Evolutionary conservation across 2,113 vertebrate species (phyloP), one percentile per base, ranked within the genome.

Genomic region (Paramormyrops kingsleyae): DNA sequence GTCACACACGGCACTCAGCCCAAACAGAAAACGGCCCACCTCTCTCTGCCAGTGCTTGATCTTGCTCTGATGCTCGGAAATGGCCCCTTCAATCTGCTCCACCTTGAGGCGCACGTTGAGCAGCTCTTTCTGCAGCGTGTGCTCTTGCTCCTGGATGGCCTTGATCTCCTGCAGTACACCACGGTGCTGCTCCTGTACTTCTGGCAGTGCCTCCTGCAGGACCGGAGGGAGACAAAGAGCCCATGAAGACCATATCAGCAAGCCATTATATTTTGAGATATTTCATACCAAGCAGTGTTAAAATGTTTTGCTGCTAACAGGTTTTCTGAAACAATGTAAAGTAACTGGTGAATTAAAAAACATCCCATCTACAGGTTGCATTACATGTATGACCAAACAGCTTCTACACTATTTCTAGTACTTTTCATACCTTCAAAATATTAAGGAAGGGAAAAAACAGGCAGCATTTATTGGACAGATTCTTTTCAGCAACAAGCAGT

Each of bases 11-110:
- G 4, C 24, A 47, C 44, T 10, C 15, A 44, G 39, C 35, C 77
- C 13, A 39, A 44, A n/a, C 77, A n/a, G 74, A 6, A 17, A 24
- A 4, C 2, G 4, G 6, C 94, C 77, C 92, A 98, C 99, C 98
- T 99, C 97, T 93, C 97, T 99, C 56, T 98, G 97, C 97, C 98
- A 99, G 90, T 99, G 95, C 93, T 97, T 98, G 77, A 99, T 94
- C 94, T 99, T 99, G 62, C 94, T 95, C 91, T 97, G 97, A 93
- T 97, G 96, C 88, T 98, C 96, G 0, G 94, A 89, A 93, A 98
- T 96, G 89, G 95, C 95, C 70, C 95, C 93, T 8, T 98, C 96
- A 0, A 98, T 95, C 88, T 99, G 97, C 90, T 99, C 97, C 1
- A 99, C 94, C 92, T 97, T 96, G 89, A 99, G 95, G 62, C 97